Conservation (phyloP, 2,113 vertebrate species). For the Callospermophilus lateralis region DNA sequence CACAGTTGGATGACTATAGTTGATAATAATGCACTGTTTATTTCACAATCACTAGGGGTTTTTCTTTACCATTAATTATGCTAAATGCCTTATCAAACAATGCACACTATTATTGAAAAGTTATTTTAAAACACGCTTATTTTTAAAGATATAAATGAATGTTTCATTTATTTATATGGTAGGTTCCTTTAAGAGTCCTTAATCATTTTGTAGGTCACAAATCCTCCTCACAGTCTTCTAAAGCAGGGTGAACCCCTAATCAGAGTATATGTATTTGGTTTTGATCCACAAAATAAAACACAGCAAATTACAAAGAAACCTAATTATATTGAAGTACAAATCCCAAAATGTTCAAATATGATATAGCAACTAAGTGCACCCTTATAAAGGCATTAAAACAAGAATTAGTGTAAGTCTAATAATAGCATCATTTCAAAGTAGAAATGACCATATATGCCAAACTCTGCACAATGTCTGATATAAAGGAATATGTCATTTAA, state of each 20-base stretch:
- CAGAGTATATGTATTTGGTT: background rate
- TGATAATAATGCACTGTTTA: background rate
- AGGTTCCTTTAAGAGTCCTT: background rate
- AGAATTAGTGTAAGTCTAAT: background rate
- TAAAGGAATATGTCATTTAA: too few species aligned
- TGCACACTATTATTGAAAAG: background rate
- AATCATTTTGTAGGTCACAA: background rate
- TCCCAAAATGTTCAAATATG: background rate
- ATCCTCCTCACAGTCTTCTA: background rate
- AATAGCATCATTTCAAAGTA: background rate
- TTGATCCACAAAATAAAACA: background rate
- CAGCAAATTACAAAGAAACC: background rate
- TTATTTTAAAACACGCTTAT: background rate
- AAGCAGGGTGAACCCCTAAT: background rate
- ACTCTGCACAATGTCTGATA: background rate
- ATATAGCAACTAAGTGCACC: background rate
- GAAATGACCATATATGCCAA: background rate
- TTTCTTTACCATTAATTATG: background rate
- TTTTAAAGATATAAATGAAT: constrained; percentile 12
- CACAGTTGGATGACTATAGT: background rate
- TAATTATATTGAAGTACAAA: background rate
- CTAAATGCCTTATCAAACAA: constrained; percentile 31
- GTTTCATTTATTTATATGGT: background rate
- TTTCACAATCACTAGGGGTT: background rate
- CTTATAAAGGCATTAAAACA: background rate